phyloP scores from a whole-genome alignment of 2,113 vertebrate genomes.

The Tyto alba region DNA sequence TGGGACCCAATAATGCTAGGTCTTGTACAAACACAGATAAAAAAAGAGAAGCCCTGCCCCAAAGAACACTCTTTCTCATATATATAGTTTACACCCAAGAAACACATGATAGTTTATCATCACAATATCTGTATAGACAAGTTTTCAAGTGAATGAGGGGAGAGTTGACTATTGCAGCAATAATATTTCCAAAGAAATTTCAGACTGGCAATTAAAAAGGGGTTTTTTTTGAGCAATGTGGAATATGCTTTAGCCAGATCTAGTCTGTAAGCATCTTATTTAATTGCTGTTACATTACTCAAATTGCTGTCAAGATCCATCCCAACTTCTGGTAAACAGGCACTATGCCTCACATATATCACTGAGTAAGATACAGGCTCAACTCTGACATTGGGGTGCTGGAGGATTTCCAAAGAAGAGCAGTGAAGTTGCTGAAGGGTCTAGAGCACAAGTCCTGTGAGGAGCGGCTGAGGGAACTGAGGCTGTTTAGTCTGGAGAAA shows the following conservation, averaged over 20 bases:
- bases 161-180: not conserved
- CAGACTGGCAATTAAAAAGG: not conserved
- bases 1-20: not conserved
- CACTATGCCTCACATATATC: not conserved
- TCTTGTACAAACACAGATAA: not conserved
- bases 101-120: not conserved
- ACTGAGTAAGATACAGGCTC: not conserved
- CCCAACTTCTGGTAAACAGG: not conserved
- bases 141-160: not conserved
- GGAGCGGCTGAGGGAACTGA: not conserved
- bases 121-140: not conserved
- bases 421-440: not conserved
- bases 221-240: not conserved
- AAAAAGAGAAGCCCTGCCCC: not conserved
- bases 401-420: not conserved
- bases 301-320: slow-evolving; percentile 7
- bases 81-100: not conserved
- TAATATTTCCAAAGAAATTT: slow-evolving; percentile 1
- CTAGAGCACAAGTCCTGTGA: not conserved
- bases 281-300: not conserved
- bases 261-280: not conserved
- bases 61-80: not conserved
- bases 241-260: not conserved
- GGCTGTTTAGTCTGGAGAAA: not conserved
- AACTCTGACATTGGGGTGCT: not conserved